Base-by-base conservation (phyloP, 2,888 invertebrate genomes). In the Bedellia somnulentella region DNA sequence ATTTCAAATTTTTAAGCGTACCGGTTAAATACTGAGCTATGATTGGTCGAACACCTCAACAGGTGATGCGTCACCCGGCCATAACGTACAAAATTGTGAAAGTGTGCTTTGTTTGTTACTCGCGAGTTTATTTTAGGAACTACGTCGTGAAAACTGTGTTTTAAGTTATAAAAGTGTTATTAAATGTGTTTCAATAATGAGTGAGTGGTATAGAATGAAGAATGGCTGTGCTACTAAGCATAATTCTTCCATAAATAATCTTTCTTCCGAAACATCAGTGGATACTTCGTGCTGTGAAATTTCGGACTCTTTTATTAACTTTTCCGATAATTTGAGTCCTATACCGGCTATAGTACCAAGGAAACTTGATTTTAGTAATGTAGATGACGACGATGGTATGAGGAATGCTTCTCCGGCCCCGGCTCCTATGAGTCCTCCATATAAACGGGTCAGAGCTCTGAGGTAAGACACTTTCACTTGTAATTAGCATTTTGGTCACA, bases 251-350 rank as follows among this genome's bases (percentile, higher is more conserved):
- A 57, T 49, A 41, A 62, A 63, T 35, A 53, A 54, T 39, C 59
- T 71, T 56, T 75, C 79, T 35, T 79, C 80, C 36, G 79, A 80
- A 55, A 54, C 80, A 41, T 80, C 79, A 36, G 71, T 70, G 44
- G 80, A 80, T 62, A 78, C 70, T 42, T 81, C 83, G 34, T 77
- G 75, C 39, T 79, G 80, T 61, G 83, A 84, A 57, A 78, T 82
- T 63, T 81, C 82, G 51, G 80, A 80, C 51, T 62, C 71, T 15
- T 81, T 80, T 46, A 82, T 82, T 47, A 56, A 64, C 45, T 77
- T 80, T 47, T 80, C 81, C 41, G 78, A 75, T 33, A 82, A 79
- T 57, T 60, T 79, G 39, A 80, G 80, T 43, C 81, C 80, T 24
- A 77, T 80, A 42, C 71, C 73, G 32, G 58, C 63, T 33, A 76